Percentiles rank a stretch among this genome's conserved stretches.
phyloP scores from a whole-genome alignment of 2,888 invertebrate species.

The Coleophora flavipennella region DNA sequence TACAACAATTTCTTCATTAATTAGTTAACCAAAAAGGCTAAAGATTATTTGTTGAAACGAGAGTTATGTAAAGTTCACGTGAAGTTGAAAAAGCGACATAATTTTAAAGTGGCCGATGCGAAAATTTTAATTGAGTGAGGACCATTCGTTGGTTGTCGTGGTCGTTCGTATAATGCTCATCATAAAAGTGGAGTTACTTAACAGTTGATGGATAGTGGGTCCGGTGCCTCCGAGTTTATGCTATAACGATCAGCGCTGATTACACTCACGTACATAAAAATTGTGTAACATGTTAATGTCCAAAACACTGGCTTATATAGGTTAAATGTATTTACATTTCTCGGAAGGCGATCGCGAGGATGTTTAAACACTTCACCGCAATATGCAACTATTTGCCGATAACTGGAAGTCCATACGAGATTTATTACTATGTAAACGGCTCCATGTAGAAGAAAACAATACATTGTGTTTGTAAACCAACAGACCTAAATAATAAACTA shows the following conservation, averaged over 20 bases:
- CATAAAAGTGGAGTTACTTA: constrained; percentile 13
- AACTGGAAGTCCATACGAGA: constrained; percentile 37
- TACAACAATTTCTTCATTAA: constrained; percentile 21
- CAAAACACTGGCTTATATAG: constrained; percentile 52
- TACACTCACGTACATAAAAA: constrained; percentile 40
- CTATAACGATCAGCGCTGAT: constrained; percentile 20
- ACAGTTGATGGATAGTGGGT: constrained; percentile 23
- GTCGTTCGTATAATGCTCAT: neutral
- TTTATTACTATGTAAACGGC: constrained; percentile 40
- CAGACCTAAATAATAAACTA: neutral
- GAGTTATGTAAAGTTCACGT: constrained; percentile 9
- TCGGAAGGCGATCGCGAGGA: constrained; percentile 55
- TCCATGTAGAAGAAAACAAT: constrained; percentile 22
- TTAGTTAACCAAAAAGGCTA: constrained; percentile 10
- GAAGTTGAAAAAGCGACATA: constrained; percentile 7
- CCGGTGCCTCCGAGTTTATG: constrained; percentile 32
- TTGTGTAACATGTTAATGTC: constrained; percentile 57
- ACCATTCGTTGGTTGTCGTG: neutral
- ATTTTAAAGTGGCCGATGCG: constrained; percentile 13
- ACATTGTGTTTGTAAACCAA: constrained; percentile 13
- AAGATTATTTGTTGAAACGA: constrained; percentile 9
- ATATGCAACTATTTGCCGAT: constrained; percentile 27
- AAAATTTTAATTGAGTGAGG: constrained; percentile 16
- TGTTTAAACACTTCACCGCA: constrained; percentile 48
- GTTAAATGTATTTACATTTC: constrained; percentile 60